Base-by-base conservation (phyloP, 1,140 invertebrate genomes). In the Drosophila willistoni region DNA sequence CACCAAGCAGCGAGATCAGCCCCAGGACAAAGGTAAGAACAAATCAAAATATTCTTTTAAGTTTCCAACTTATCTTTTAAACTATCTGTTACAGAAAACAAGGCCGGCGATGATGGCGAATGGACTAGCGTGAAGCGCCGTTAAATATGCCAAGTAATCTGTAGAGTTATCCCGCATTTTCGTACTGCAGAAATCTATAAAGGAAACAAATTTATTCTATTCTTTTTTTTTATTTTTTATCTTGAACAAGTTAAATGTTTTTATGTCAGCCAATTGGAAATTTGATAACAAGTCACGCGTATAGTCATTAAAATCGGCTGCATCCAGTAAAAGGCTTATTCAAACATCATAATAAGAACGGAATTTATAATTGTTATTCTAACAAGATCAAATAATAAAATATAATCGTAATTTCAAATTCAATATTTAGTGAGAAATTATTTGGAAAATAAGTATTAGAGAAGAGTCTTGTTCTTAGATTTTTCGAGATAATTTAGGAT, bases 71-170 rank as follows among this genome's bases (percentile, higher is more conserved):
- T 13, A 39, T 39, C 36, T 13, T 2, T n/a, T 13, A 39, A 13
- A 13, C 10, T 1, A 60, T 54, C 14, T 34, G 7, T 76, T 67
- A 1, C 55, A 92, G 91, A 92, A 68, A 92, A 92, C 65, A 91
- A 91, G 39, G 79, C 66, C 55, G 77, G 51, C 34, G 91, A 92
- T 68, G 91, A 91, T 79, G 91, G 90, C 7, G 91, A 92, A 75
- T 92, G 91, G 91, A 90, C 83, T 22, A 92, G 79, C 67, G 91
- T 92, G 1, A 92, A 90, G 72, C 89, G 91, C 42, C 91, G 90
- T 84, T 92, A 90, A 86, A 73, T 60, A 34, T 56, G 2, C 34
- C 17, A 19, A 54, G n/a, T 41, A 22, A 78, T 67, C 57, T 56
- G 64, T 64, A 62, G 68, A 63, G 57, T 69, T 61, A 47, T 80